These are phyloP conservation scores for Pecten maximus DNA, from an alignment of 2,888 invertebrate species.

Conservation along the genomic window DNA sequence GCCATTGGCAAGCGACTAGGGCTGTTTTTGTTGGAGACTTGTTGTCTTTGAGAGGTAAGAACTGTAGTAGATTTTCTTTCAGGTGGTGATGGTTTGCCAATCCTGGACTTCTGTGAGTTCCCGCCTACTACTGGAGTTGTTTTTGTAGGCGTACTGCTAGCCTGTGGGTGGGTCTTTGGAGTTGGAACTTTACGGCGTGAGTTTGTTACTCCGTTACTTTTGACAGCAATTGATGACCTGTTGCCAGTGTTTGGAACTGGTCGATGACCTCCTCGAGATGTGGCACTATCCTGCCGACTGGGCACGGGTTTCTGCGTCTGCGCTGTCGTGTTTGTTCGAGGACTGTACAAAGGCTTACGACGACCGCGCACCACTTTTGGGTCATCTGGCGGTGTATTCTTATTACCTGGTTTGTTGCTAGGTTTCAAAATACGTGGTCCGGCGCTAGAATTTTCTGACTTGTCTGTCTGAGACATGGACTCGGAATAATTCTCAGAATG, in stretches of 20 bases:
- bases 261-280: slow-evolving; percentile 39
- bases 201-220: slow-evolving; percentile 5
- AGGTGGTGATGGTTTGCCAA: slow-evolving; percentile 56
- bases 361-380: slow-evolving; percentile 68
- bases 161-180: slow-evolving; percentile 64
- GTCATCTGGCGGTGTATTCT: slow-evolving; percentile 57
- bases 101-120: slow-evolving; percentile 58
- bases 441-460: slow-evolving; percentile 51
- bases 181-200: slow-evolving; percentile 49
- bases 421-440: slow-evolving; percentile 85
- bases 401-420: slow-evolving; percentile 54
- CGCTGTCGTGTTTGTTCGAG: slow-evolving; percentile 45
- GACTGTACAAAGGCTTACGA: slow-evolving; percentile 72
- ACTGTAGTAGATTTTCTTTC: slow-evolving; percentile 44
- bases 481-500: slow-evolving; percentile 74
- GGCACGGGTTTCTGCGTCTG: slow-evolving; percentile 36
- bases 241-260: slow-evolving; percentile 47
- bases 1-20: slow-evolving; percentile 51
- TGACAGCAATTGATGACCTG: slow-evolving; percentile 11
- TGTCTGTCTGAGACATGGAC: slow-evolving; percentile 61
- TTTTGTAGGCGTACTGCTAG: slow-evolving; percentile 66
- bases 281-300: slow-evolving; percentile 34
- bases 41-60: slow-evolving; percentile 49
- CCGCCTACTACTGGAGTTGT: slow-evolving; percentile 78
- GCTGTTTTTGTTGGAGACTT: slow-evolving; percentile 48